Percentiles rank a stretch among this genome's conserved stretches.
These are phyloP conservation scores for Gorsachius magnificus DNA, from an alignment of 2,797 vertebrate species.

Conservation along the genomic window DNA sequence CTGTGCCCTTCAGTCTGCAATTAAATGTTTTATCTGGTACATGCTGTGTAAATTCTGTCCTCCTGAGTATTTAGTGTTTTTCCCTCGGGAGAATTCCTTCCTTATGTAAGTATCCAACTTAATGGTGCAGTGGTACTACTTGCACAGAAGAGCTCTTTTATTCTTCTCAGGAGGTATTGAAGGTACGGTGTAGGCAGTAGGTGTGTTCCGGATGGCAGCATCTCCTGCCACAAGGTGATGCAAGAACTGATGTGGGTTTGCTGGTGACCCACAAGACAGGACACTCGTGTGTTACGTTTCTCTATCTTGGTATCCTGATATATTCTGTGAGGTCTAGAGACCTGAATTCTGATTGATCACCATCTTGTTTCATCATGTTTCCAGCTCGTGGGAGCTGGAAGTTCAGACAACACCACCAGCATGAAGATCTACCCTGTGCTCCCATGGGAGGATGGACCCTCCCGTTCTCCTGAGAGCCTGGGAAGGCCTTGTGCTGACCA, in stretches of 20 bases:
- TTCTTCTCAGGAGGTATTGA: not conserved
- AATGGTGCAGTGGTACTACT: not conserved
- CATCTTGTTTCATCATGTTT: not conserved
- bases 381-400: not conserved
- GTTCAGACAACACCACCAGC: not conserved
- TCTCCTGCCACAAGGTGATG: not conserved
- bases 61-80: not conserved
- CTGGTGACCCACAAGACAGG: not conserved
- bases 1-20: not conserved
- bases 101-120: not conserved
- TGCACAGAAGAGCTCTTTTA: not conserved
- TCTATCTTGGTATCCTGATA: rapidly evolving
- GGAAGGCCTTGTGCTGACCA: not conserved
- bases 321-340: not conserved
- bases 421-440: not conserved
- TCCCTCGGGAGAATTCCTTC: not conserved
- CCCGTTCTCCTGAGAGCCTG: not conserved
- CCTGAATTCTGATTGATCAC: not conserved
- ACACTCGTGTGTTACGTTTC: not conserved
- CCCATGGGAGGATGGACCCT: not conserved
- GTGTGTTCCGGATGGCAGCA: not conserved
- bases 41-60: constrained; percentile 6
- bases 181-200: not conserved
- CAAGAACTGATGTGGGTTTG: not conserved
- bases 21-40: constrained; percentile 5